Evolutionary conservation across 2,888 invertebrate species (phyloP).

Genomic region (Helleia helle): DNA sequence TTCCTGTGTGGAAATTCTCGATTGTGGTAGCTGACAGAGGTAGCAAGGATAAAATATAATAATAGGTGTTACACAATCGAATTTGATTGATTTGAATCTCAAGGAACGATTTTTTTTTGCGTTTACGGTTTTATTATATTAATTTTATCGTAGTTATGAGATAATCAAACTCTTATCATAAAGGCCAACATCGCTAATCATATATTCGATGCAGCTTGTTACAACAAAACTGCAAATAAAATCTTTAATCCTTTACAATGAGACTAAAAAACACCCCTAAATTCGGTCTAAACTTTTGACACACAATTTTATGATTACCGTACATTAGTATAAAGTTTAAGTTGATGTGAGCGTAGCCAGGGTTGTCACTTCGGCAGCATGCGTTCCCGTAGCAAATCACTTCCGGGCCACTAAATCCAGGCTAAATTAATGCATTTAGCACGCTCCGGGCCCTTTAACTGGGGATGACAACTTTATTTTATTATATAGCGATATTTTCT

Average conservation of each 20-base stretch:
- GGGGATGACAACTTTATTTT: slow-evolving; percentile 73
- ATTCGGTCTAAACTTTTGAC: slow-evolving; percentile 16
- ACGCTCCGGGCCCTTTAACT: slow-evolving; percentile 64
- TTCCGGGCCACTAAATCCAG: slow-evolving; percentile 73
- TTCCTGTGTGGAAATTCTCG: too few species aligned
- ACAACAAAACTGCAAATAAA: neutral
- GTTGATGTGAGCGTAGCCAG: slow-evolving; percentile 33
- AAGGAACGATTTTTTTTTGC: too few species aligned
- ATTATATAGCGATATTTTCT: slow-evolving; percentile 68
- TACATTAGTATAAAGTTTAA: slow-evolving; percentile 31
- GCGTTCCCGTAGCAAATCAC: slow-evolving; percentile 73
- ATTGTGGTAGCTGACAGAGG: too few species aligned
- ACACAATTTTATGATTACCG: slow-evolving; percentile 30
- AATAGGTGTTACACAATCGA: too few species aligned
- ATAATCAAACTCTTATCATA: too few species aligned
- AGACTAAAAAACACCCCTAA: slow-evolving; percentile 48
- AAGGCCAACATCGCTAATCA: too few species aligned
- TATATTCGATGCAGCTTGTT: neutral
- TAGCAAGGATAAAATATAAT: too few species aligned
- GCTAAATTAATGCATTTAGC: slow-evolving; percentile 74
- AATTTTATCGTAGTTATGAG: too few species aligned
- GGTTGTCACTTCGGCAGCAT: slow-evolving; percentile 57
- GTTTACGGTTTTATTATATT: too few species aligned
- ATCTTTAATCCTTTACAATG: slow-evolving; percentile 27
- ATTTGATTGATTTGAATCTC: too few species aligned